Percentiles rank a stretch among this genome's conserved stretches.
Evolutionary conservation across 2,113 vertebrate species (phyloP).

Genomic region (Carollia perspicillata): DNA sequence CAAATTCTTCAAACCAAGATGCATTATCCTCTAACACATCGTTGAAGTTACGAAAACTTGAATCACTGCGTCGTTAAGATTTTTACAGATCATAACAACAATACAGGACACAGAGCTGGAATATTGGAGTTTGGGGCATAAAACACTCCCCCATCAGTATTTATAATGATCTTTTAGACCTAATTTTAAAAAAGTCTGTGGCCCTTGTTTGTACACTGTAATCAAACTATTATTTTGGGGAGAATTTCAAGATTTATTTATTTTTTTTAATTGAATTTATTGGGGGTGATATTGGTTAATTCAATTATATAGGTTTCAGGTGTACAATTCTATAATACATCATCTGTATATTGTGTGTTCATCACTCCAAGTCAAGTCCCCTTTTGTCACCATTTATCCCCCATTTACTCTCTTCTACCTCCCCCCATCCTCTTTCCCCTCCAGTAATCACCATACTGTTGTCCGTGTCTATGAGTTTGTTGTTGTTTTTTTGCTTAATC

Average conservation of each 20-base stretch:
- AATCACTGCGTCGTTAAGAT: conserved; percentile 89
- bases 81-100: conserved; percentile 79
- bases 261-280: not conserved
- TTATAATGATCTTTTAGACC: conserved; percentile 87
- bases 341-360: not conserved
- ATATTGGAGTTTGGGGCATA: conserved; percentile 83
- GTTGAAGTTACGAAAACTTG: conserved; percentile 94
- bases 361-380: not conserved
- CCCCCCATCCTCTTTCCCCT: not conserved
- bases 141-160: conserved; percentile 85
- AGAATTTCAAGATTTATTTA: not conserved
- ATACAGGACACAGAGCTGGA: conserved; percentile 83
- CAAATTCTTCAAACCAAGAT: conserved; percentile 88
- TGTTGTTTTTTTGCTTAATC: not conserved
- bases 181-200: conserved; percentile 76
- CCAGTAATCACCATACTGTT: not conserved
- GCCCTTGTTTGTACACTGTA: conserved; percentile 83
- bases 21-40: conserved; percentile 89
- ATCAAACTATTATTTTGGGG: not conserved
- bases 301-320: not conserved
- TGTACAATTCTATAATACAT: not conserved
- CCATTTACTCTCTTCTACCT: not conserved
- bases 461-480: not conserved
- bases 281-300: not conserved
- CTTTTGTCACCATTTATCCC: not conserved